Conservation (phyloP, 2,797 vertebrate genomes). For the Callimico goeldii region DNA sequence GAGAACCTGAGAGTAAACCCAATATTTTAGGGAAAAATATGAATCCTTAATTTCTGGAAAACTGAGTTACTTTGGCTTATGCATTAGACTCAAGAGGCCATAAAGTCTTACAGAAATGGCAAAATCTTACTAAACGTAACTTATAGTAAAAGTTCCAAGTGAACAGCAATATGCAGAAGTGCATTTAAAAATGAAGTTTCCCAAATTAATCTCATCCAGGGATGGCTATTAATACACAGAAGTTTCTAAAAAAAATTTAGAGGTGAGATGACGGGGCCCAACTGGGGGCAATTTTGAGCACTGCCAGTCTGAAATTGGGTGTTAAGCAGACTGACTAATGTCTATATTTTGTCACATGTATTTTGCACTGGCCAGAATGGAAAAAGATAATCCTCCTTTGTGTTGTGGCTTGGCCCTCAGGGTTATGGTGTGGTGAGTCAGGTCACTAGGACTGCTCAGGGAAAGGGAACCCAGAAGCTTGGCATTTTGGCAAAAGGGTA, state of each 20-base stretch:
- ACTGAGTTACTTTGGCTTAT: neutral
- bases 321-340: neutral
- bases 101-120: neutral
- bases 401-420: too few relatives aligned
- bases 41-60: neutral
- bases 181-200: neutral
- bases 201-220: neutral
- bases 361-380: neutral
- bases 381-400: too few relatives aligned
- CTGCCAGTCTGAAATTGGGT: neutral
- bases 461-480: too few relatives aligned
- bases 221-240: neutral
- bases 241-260: neutral
- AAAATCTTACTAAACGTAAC: neutral
- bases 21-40: neutral
- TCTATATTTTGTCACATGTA: neutral
- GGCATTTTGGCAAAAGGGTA: too few relatives aligned
- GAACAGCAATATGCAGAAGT: neutral
- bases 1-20: neutral
- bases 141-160: neutral
- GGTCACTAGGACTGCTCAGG: too few relatives aligned
- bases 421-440: too few relatives aligned
- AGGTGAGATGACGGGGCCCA: neutral
- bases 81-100: neutral
- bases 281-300: neutral